Base-by-base conservation (phyloP, 2,888 invertebrate species). In the Diarsia brunnea region DNA sequence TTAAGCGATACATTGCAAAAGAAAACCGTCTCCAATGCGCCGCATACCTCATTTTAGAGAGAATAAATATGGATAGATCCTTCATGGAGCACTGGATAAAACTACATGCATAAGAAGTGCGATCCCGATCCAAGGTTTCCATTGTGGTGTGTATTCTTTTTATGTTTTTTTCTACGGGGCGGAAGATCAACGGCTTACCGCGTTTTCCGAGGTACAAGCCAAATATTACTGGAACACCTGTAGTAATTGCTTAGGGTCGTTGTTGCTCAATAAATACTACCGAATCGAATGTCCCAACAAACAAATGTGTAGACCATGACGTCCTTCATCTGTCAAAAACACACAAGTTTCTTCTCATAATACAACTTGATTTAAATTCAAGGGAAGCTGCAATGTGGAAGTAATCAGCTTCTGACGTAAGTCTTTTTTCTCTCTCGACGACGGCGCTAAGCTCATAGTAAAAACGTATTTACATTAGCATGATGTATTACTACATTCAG, bases 341-440 rank as follows among this genome's bases (percentile, higher is more conserved):
- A 8, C 66, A 14, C 16, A 27, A 24, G 31, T 67, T 55, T 69
- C 61, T 38, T 70, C 66, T 69, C 78, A 64, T 47, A 19, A 63
- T n/a, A 53, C 58, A 12, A 19, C 14, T 38, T 47, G 27, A 58
- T 58, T 38, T 10, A 38, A 38, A 51, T 66, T 74, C 75, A 76
- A 81, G 60, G 79, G 69, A 76, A 82, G 67, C 47, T 69, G 45
- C 43, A 65, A 76, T 51, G 24, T 82, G 81, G 81, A 84, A 76
- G 84, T 68, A 73, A 75, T 82, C 80, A 84, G 61, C 38, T 49
- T 84, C n/a, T 73, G 78, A 84, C 85, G 82, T 55, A 84, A 83
- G 63, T 5, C 24, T 84, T 84, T 76, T 84, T 83, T 84, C 69
- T 81, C 66, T 63, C 7, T 10, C 14, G 31, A 11, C 19, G 24